Conservation (phyloP, 2,113 vertebrate genomes). For the Ceyx melanurus region DNA sequence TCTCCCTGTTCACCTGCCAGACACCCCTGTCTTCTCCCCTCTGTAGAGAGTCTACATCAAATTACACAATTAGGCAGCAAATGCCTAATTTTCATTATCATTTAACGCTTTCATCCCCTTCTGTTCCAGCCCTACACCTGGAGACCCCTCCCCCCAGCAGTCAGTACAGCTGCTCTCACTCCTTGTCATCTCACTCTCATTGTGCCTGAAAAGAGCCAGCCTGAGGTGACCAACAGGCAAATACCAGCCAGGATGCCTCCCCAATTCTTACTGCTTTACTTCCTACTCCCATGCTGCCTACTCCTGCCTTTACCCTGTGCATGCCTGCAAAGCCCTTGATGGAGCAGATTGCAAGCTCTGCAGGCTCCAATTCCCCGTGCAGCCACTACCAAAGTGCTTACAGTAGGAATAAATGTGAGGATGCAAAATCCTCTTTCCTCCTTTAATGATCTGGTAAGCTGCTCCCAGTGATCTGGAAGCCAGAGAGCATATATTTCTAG, state of each 20-base stretch:
- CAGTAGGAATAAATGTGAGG: background rate
- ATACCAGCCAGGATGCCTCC: background rate
- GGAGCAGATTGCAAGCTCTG: background rate
- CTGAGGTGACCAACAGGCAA: background rate
- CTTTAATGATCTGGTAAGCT: constrained; percentile 1
- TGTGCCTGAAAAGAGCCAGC: background rate
- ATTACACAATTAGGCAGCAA: no score
- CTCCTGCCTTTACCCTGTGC: background rate
- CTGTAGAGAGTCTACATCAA: background rate
- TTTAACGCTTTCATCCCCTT: background rate
- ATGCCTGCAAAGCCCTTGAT: background rate
- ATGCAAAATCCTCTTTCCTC: constrained; percentile 10
- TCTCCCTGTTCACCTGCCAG: background rate
- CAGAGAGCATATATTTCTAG: constrained; percentile 26
- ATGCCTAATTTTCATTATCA: no score
- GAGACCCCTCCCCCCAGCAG: background rate
- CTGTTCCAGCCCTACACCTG: background rate
- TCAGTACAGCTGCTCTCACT: background rate
- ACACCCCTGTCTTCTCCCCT: background rate
- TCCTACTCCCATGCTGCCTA: background rate
- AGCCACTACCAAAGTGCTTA: background rate
- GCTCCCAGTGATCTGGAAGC: background rate
- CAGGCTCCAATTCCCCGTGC: background rate
- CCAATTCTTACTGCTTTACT: background rate
- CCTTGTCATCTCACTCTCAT: background rate